phyloP scores from a whole-genome alignment of 1,140 invertebrate species.

The Pantala flavescens region DNA sequence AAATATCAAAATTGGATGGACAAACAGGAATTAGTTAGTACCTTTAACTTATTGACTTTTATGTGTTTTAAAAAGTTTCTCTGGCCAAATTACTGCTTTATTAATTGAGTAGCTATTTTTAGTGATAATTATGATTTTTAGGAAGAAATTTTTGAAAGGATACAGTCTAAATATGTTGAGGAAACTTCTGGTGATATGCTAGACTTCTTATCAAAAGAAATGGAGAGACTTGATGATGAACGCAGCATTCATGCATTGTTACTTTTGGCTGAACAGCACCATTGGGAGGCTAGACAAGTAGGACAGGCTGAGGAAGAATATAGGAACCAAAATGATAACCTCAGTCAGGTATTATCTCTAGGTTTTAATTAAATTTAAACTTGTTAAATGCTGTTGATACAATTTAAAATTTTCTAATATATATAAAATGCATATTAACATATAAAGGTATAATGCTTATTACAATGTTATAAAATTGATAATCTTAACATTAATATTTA shows the following conservation, averaged over 20 bases:
- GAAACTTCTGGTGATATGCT: constrained; percentile 49
- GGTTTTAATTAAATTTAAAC: constrained; percentile 1
- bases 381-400: background rate
- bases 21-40: background rate
- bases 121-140: background rate
- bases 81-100: too few relatives aligned
- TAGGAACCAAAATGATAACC: constrained; percentile 64
- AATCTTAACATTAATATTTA: too few relatives aligned
- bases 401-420: too few relatives aligned
- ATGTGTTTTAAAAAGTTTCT: too few relatives aligned
- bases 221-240: constrained; percentile 58
- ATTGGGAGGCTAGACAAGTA: constrained; percentile 59
- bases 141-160: background rate
- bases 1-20: background rate
- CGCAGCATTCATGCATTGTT: constrained; percentile 56
- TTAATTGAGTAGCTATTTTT: too few relatives aligned
- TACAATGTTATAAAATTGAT: too few relatives aligned
- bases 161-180: constrained; percentile 40
- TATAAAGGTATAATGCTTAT: too few relatives aligned
- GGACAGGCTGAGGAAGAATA: constrained; percentile 56
- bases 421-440: too few relatives aligned
- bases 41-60: too few relatives aligned
- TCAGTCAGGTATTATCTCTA: constrained; percentile 44
- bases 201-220: constrained; percentile 64
- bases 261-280: constrained; percentile 50